Conservation (phyloP, 2,113 vertebrate genomes). For the Mungos mungo region DNA sequence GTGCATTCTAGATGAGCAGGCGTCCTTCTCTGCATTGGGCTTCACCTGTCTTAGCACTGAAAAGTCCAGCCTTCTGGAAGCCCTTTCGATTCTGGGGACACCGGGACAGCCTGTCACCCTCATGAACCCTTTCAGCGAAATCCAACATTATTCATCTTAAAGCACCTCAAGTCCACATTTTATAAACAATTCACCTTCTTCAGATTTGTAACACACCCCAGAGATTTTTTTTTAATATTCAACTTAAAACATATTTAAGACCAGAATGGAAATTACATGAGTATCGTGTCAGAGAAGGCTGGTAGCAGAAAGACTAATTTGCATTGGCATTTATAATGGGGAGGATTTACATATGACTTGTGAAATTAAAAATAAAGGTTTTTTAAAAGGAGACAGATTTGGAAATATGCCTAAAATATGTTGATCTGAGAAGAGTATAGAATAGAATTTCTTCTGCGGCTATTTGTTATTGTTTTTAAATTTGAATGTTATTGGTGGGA, state of each 20-base stretch:
- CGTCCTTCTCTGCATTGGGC: not conserved
- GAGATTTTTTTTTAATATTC: not conserved
- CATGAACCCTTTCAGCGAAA: not conserved
- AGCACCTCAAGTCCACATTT: not conserved
- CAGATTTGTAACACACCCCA: not conserved
- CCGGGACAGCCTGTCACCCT: not conserved
- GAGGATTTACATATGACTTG: constrained; percentile 67
- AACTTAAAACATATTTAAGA: constrained; percentile 65
- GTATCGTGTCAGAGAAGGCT: constrained; percentile 63
- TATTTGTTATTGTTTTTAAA: constrained; percentile 39
- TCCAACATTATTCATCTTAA: not conserved
- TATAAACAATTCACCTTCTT: constrained; percentile 32
- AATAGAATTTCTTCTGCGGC: constrained; percentile 37
- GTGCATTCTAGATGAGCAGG: not conserved
- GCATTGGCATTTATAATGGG: constrained; percentile 76
- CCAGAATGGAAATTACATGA: constrained; percentile 63
- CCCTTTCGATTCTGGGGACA: not conserved
- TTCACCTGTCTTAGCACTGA: not conserved
- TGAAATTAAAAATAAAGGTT: constrained; percentile 73
- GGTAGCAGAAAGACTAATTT: constrained; percentile 68
- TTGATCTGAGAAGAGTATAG: constrained; percentile 54
- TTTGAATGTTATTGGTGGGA: not conserved
- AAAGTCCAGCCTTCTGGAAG: not conserved
- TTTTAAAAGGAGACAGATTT: constrained; percentile 59
- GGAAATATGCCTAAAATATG: constrained; percentile 69